Evolutionary conservation across 2,113 vertebrate genomes (phyloP), one percentile per base, ranked within the genome.

Genomic region (Pluvianellus socialis): DNA sequence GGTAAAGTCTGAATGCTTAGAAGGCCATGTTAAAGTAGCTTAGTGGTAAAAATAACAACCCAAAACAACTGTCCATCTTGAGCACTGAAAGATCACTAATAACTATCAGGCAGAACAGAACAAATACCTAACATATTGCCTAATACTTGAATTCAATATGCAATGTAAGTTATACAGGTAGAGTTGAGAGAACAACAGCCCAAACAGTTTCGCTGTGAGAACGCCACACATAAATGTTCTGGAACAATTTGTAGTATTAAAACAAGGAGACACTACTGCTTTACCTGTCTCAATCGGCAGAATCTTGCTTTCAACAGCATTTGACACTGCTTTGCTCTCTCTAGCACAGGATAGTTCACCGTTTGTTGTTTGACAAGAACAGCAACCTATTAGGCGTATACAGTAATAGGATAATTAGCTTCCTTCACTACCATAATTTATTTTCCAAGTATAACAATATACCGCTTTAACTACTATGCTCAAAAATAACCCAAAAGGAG

Each of bases 231-330:
- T 5, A 75, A 55, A n/a, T 7, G 7, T 18, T 38, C 28, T 45
- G 18, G 33, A 83, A 68, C 9, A 56, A 35, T 17, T 13, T 50
- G 42, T 11, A 75, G 22, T 42, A 71, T 27, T 45, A 65, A 74
- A 65, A 62, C 17, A 75, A 82, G 10, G n/a, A 76, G 33, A 79
- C 9, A 20, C 13, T 49, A 45, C 14, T 55, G 38, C 66, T 91
- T 94, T 98, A 99, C 99, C 98, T 98, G 98, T 94, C 70, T 98
- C 97, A 81, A 97, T 95, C 7, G 96, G 80, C 88, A 96, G 94
- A 86, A 97, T 74, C 90, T 93, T 86, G 82, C 88, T 97, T 67
- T 83, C 86, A 83, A 62, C 85, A 68, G 84, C 65, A 88, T 82
- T 96, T 90, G 94, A 94, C 55, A 92, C 94, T 47, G 97, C 97